Evolutionary conservation across 2,888 invertebrate species (phyloP).

Genomic region (Cerceris rybyensis): DNA sequence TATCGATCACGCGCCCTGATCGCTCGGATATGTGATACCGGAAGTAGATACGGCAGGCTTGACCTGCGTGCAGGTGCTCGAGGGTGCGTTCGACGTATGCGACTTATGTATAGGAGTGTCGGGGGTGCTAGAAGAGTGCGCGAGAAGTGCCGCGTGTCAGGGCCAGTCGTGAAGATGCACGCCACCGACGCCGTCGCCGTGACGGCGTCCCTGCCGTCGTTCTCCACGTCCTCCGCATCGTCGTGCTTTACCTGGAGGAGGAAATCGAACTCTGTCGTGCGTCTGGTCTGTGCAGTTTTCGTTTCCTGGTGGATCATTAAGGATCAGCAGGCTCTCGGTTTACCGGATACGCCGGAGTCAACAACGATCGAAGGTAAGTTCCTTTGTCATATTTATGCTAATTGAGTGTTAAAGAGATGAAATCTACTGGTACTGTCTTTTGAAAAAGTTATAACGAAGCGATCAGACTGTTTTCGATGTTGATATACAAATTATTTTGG

Average conservation of each 20-base stretch:
- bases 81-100: slow-evolving; percentile 43
- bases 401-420: too few species aligned
- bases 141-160: slow-evolving; percentile 68
- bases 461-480: too few species aligned
- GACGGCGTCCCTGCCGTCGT: slow-evolving; percentile 75
- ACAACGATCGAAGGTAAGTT: slow-evolving; percentile 72
- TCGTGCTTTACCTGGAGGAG: slow-evolving; percentile 48
- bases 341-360: slow-evolving; percentile 74
- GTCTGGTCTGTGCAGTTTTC: slow-evolving; percentile 67
- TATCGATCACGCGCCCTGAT: slow-evolving; percentile 63
- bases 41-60: slow-evolving; percentile 68
- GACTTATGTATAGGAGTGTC: slow-evolving; percentile 46
- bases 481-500: too few species aligned
- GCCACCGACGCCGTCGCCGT: slow-evolving; percentile 43
- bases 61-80: slow-evolving; percentile 63
- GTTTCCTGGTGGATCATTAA: slow-evolving; percentile 69
- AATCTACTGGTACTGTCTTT: too few species aligned
- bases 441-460: too few species aligned
- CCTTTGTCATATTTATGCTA: too few species aligned
- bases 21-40: slow-evolving; percentile 68
- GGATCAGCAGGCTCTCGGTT: slow-evolving; percentile 70
- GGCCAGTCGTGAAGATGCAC: slow-evolving; percentile 58
- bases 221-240: slow-evolving; percentile 44
- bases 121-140: slow-evolving; percentile 42
- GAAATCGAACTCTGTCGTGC: slow-evolving; percentile 58